Base-by-base conservation (phyloP, 2,888 invertebrate species). In the Cataglyphis altisquamis region DNA sequence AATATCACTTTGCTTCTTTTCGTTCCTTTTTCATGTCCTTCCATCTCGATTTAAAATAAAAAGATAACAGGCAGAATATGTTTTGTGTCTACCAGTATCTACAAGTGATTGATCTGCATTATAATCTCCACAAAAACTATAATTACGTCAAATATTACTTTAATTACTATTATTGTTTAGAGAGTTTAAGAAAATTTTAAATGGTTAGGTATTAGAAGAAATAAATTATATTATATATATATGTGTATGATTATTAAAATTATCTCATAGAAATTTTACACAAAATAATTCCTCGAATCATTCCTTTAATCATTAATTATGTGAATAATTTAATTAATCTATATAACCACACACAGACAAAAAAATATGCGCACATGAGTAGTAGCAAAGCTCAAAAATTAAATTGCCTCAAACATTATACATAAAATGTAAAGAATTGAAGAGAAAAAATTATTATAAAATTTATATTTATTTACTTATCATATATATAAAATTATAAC, bases 21-120 rank as follows among this genome's bases (percentile, higher is more conserved):
- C 29, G 29, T 25, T 21, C 25, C 45, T 57, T 39, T 66, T 57
- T 41, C n/a, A n/a, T 57, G 9, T 36, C 18, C 18, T 62, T 18
- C 3, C 21, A 55, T 15, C 36, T 57, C n/a, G 8, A 41, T 60
- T 57, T 45, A 62, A 73, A 73, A 45, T 62, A n/a, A 73, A 1
- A 55, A 41, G 25, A 72, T 73, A 62, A 41, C 41, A 60, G n/a
- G 9, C 25, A 8, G 36, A 78, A 32, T 60, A 68, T 60, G 25
- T 64, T 52, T 52, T 55, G 72, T 55, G 72, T 41, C 18, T 29
- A 45, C 15, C 18, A 48, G 36, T n/a, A 9, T 68, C 21, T 21
- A 41, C 25, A 25, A 8, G 66, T 67, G 5, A 67, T 57, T 25
- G 10, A n/a, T 3, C 21, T 25, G 6, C 6, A 3, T 25, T 39